Conservation (phyloP, 2,888 invertebrate genomes). For the Zhuqinia jingwanae region DNA sequence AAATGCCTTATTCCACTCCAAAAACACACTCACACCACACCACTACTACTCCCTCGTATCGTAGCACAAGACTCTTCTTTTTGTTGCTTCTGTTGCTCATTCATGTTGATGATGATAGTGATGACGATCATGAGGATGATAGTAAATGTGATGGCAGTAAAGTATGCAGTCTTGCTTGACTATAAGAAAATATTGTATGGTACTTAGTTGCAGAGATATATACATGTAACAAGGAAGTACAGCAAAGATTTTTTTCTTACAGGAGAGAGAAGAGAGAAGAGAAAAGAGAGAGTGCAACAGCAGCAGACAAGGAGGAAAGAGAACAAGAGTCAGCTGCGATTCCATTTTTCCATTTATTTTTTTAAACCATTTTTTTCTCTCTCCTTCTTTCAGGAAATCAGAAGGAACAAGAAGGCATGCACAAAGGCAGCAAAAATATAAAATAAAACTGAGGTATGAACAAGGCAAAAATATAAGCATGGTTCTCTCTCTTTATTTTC, state of each 20-base stretch:
- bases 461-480: background rate
- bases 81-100: conserved; percentile 32
- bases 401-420: conserved; percentile 63
- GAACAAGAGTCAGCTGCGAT: conserved; percentile 69
- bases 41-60: conserved; percentile 44
- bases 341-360: conserved; percentile 70
- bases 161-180: conserved; percentile 8
- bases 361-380: conserved; percentile 26
- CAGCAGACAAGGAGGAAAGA: conserved; percentile 11
- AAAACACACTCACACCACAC: no score
- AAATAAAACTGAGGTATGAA: conserved; percentile 43
- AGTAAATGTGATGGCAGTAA: conserved; percentile 57
- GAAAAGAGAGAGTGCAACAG: background rate
- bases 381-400: conserved; percentile 65
- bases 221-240: no score
- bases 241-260: background rate
- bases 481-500: conserved; percentile 16
- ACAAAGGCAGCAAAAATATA: conserved; percentile 61
- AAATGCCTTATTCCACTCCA: conserved; percentile 68
- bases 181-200: background rate
- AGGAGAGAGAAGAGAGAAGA: no score
- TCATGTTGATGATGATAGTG: no score
- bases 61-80: background rate
- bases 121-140: conserved; percentile 50
- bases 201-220: background rate